phyloP scores from a whole-genome alignment of 2,888 invertebrate species.

The Mayetiola destructor region DNA sequence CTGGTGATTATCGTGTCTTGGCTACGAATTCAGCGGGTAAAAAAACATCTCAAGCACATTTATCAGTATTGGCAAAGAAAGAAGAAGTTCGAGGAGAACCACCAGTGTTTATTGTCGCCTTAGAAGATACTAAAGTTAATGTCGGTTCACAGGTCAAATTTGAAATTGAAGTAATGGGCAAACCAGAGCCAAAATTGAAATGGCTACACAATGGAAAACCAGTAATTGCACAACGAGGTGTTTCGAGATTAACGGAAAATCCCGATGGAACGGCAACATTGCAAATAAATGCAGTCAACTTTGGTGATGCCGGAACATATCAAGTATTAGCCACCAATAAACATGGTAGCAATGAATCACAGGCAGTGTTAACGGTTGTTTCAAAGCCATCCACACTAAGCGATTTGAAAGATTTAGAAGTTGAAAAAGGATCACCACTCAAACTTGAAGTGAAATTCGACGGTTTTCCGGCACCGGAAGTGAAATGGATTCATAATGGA shows the following conservation, averaged over 20 bases:
- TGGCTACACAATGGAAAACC: conserved; percentile 80
- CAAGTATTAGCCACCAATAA: conserved; percentile 60
- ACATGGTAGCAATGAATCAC: conserved; percentile 59
- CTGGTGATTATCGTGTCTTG: conserved; percentile 61
- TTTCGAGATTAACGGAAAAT: conserved; percentile 41
- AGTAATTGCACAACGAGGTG: conserved; percentile 44
- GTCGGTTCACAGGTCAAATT: conserved; percentile 47
- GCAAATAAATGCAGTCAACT: conserved; percentile 55
- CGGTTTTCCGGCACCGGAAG: conserved; percentile 62
- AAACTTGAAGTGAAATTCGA: conserved; percentile 63
- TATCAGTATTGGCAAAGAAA: background rate
- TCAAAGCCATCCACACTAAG: conserved; percentile 74
- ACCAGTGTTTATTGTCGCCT: conserved; percentile 24
- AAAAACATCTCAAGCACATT: background rate
- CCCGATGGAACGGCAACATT: conserved; percentile 70
- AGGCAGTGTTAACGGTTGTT: conserved; percentile 55
- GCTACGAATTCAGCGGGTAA: conserved; percentile 42
- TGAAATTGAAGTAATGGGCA: conserved; percentile 75
- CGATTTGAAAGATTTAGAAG: conserved; percentile 61
- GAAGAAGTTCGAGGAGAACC: conserved; percentile 43
- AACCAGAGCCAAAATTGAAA: conserved; percentile 70
- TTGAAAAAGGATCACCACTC: conserved; percentile 56
- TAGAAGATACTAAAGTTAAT: conserved; percentile 33
- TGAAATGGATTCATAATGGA: conserved; percentile 65
- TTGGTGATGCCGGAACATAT: conserved; percentile 77